A percentile compares a stretch with the other conserved stretches of the same genome.
Evolutionary conservation across 2,113 vertebrate genomes (phyloP).

Genomic region (pig (Sus scrofa)): T2T-Sscrofa CM000813.6:26329001-26329500

Average conservation of each 20-base stretch:
- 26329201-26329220: background rate
- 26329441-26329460: background rate
- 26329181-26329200: background rate
- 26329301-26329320: background rate
- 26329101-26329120: no score
- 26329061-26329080: no score
- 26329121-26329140: no score
- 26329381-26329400: background rate
- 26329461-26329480: background rate
- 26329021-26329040: no score
- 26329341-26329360: conserved; percentile 8
- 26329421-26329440: background rate
- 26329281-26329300: background rate
- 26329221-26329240: background rate
- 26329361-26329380: background rate
- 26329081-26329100: no score
- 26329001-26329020: no score
- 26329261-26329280: background rate
- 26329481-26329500: background rate
- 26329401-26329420: background rate
- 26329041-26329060: no score
- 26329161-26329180: background rate
- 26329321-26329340: background rate
- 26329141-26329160: background rate
- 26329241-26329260: background rate